Conservation (phyloP, 2,888 invertebrate genomes). For the Chloroclysta siterata region DNA sequence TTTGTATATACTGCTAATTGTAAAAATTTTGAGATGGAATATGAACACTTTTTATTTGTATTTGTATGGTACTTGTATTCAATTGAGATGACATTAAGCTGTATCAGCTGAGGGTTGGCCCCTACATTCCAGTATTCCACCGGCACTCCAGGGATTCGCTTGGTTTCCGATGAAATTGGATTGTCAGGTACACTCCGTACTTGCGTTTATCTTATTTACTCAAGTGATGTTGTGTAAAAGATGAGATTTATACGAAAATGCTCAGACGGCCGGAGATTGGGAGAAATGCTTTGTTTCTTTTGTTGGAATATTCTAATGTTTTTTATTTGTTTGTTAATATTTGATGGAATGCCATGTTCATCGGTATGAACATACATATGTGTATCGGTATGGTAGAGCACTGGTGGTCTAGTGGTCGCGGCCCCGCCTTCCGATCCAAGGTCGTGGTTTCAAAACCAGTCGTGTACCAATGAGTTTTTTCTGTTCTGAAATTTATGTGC, state of each 20-base stretch:
- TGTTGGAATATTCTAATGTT: background rate
- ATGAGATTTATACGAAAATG: constrained; percentile 25
- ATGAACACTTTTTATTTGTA: too few relatives aligned
- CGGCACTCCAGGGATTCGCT: constrained; percentile 36
- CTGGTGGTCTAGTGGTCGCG: too few relatives aligned
- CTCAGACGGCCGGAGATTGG: constrained; percentile 19
- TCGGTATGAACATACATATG: too few relatives aligned
- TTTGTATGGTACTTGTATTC: too few relatives aligned
- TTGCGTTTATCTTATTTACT: constrained; percentile 45
- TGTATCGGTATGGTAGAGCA: too few relatives aligned
- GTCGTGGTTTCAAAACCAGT: too few relatives aligned
- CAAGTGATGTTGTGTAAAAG: constrained; percentile 34
- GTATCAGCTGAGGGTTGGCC: background rate
- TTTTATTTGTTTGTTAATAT: background rate
- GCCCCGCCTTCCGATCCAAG: too few relatives aligned
- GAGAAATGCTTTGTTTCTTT: constrained; percentile 11
- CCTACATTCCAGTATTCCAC: constrained; percentile 13
- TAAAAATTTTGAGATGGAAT: too few relatives aligned
- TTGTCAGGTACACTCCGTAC: constrained; percentile 49
- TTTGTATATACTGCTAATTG: too few relatives aligned
- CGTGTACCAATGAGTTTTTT: too few relatives aligned
- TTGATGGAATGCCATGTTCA: too few relatives aligned
- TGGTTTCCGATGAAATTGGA: constrained; percentile 54
- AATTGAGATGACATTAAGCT: background rate
- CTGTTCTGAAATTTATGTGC: too few relatives aligned